Conservation (phyloP, 2,888 invertebrate species). For the Tenthredo mesomela region DNA sequence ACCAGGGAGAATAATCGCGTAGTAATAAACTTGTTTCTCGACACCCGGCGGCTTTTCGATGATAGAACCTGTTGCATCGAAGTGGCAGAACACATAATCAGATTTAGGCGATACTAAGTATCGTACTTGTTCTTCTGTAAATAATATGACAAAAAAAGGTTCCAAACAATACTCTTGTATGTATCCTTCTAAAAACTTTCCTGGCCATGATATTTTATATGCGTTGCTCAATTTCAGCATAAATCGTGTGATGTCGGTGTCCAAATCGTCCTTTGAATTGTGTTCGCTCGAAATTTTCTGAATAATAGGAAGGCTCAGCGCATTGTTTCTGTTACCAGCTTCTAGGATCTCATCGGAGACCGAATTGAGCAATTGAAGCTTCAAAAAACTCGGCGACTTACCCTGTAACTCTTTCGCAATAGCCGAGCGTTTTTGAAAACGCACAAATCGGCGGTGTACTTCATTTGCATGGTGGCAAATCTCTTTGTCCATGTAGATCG, state of each 20-base stretch:
- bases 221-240: neutral
- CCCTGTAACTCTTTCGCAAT: neutral
- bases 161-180: neutral
- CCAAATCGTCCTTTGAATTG: neutral
- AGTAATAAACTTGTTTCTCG: neutral
- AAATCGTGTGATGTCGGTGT: neutral
- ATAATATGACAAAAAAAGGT: neutral
- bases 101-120: neutral
- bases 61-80: neutral
- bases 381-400: neutral
- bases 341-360: neutral
- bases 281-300: neutral
- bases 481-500: neutral
- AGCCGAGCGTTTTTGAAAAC: neutral
- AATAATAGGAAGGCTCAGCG: neutral
- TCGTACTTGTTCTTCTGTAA: neutral
- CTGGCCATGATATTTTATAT: neutral
- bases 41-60: neutral
- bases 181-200: neutral
- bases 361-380: neutral
- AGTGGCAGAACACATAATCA: neutral
- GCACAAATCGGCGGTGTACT: neutral
- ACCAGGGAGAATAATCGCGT: slow-evolving; percentile 15
- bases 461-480: neutral
- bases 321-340: neutral